Evolutionary conservation across 2,797 vertebrate species (phyloP).

Genomic region (Gallinago nigripennis): DNA sequence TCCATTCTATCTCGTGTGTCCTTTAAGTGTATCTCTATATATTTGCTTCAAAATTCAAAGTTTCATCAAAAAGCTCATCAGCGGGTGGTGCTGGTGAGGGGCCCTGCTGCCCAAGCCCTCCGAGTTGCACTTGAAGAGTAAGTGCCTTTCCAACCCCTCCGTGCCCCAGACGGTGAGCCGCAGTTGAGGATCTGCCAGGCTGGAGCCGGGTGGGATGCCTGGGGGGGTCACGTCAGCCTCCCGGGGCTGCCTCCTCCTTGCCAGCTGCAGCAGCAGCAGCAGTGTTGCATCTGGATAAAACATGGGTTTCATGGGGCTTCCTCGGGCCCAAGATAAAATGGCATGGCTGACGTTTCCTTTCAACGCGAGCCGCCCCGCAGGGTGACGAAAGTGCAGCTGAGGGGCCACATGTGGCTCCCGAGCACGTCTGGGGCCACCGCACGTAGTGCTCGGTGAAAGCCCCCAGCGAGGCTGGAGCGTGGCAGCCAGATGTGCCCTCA

Average conservation of each 20-base stretch:
- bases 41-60: not conserved
- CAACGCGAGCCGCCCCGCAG: not conserved
- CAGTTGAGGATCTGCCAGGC: not conserved
- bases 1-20: not conserved
- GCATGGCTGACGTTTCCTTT: conserved; percentile 4
- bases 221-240: not conserved
- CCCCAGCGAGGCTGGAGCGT: not conserved
- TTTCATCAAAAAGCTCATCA: not conserved
- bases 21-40: not conserved
- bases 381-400: not conserved
- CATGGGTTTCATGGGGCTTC: fast-evolving
- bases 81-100: not conserved
- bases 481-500: not conserved
- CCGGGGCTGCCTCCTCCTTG: fast-evolving
- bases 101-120: not conserved
- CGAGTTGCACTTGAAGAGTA: not conserved
- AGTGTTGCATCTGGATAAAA: conserved; percentile 9
- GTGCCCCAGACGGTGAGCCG: not conserved
- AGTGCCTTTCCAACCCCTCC: not conserved
- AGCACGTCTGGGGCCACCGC: not conserved
- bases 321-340: not conserved
- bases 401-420: not conserved
- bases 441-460: not conserved
- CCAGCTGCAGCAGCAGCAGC: not conserved
- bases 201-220: not conserved